phyloP scores from a whole-genome alignment of 1,140 invertebrate species.

The Streblospio benedicti region DNA sequence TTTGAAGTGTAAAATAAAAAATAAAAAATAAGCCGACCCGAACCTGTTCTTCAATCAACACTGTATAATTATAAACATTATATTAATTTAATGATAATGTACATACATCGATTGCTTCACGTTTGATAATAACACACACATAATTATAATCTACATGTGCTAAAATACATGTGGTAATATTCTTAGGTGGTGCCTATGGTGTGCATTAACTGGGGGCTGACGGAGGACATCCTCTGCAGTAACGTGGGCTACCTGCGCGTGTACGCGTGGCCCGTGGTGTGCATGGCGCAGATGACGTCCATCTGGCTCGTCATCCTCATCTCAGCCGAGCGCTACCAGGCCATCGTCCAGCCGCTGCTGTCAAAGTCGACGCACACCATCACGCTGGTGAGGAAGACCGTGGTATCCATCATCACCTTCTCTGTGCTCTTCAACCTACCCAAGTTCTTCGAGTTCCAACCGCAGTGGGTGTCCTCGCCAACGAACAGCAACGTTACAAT shows the following conservation, averaged over 20 bases:
- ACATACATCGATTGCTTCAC: too few species aligned
- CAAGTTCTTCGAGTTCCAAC: slow-evolving; percentile 8
- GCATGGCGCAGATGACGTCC: slow-evolving; percentile 12
- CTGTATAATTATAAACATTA: too few species aligned
- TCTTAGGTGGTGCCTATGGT: too few species aligned
- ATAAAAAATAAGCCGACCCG: too few species aligned
- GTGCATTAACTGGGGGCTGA: neutral
- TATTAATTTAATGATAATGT: too few species aligned
- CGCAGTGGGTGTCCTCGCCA: too few species aligned
- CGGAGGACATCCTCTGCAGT: neutral
- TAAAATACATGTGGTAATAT: too few species aligned
- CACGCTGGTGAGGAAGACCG: neutral
- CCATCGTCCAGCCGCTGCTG: slow-evolving; percentile 10
- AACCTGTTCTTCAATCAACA: too few species aligned
- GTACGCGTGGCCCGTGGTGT: slow-evolving; percentile 6
- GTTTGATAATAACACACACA: too few species aligned
- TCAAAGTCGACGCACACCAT: neutral
- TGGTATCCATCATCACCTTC: neutral
- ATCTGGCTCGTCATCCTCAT: slow-evolving; percentile 8
- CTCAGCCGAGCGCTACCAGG: slow-evolving; percentile 3
- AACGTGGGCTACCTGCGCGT: neutral
- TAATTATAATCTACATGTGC: too few species aligned
- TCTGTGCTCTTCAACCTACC: slow-evolving; percentile 11
- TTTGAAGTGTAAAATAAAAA: too few species aligned
- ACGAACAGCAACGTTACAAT: neutral